phyloP scores from a whole-genome alignment of 2,888 invertebrate species.

The Hypercompe scribonia region DNA sequence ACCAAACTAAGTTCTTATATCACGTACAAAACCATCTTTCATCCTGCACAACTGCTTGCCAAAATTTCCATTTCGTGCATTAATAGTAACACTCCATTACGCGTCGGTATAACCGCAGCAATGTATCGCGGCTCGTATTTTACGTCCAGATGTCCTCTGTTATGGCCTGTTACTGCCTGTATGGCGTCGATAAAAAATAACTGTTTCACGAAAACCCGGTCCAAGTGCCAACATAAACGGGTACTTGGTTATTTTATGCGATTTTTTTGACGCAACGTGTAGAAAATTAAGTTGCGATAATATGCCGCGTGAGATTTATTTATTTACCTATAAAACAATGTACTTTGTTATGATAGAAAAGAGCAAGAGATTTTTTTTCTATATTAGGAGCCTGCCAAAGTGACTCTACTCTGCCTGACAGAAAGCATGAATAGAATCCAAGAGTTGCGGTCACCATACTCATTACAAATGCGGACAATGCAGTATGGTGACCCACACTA shows the following conservation, averaged over 20 bases:
- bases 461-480: too few species aligned
- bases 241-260: slow-evolving; percentile 29
- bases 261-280: slow-evolving; percentile 36
- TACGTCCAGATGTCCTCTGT: slow-evolving; percentile 55
- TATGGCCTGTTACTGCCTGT: slow-evolving; percentile 48
- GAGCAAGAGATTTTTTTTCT: too few species aligned
- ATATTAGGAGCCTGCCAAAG: too few species aligned
- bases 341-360: slow-evolving; percentile 7
- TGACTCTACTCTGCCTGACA: too few species aligned
- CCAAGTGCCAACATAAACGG: slow-evolving; percentile 19
- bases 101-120: slow-evolving; percentile 32
- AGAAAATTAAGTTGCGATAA: slow-evolving; percentile 30
- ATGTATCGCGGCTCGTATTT: slow-evolving; percentile 54
- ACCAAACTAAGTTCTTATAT: background rate
- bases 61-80: slow-evolving; percentile 36
- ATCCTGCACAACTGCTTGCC: slow-evolving; percentile 15
- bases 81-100: slow-evolving; percentile 31
- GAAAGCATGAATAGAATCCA: too few species aligned
- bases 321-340: slow-evolving; percentile 7
- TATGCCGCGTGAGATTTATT: slow-evolving; percentile 17
- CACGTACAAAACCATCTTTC: slow-evolving; percentile 1
- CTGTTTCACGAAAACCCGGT: slow-evolving; percentile 40
- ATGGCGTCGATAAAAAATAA: slow-evolving; percentile 62
- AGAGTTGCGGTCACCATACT: too few species aligned
- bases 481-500: too few species aligned